Percentiles rank a stretch among this genome's conserved stretches.
Conservation (phyloP, 2,797 vertebrate genomes). For the Hypotaenidia philippensis region DNA sequence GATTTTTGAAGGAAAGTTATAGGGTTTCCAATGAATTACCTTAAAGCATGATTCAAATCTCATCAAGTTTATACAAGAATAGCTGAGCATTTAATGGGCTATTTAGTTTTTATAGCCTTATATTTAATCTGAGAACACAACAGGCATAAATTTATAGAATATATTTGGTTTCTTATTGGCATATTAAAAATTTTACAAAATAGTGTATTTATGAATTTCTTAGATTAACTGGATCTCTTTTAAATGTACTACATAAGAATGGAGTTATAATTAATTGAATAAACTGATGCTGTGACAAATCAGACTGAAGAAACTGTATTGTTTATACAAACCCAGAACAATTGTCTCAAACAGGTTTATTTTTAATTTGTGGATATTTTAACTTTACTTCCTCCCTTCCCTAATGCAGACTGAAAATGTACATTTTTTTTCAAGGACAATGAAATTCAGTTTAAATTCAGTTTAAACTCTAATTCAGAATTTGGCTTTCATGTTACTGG, state of each 20-base stretch:
- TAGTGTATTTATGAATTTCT: background rate
- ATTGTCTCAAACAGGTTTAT: background rate
- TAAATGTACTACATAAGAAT: background rate
- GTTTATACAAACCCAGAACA: background rate
- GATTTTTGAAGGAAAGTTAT: background rate
- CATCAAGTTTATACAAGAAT: conserved; percentile 16
- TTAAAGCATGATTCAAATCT: background rate
- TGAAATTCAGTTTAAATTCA: background rate
- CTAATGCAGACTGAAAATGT: background rate
- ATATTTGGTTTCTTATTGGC: background rate
- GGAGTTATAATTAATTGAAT: background rate
- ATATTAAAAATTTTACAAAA: fast-evolving
- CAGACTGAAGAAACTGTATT: background rate
- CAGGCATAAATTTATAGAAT: background rate
- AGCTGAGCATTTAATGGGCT: background rate
- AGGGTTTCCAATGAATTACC: background rate
- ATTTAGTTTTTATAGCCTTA: conserved; percentile 21
- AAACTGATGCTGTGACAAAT: background rate
- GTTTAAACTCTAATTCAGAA: background rate
- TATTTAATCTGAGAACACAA: background rate
- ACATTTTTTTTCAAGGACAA: background rate
- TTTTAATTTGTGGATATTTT: background rate
- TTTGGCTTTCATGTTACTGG: background rate
- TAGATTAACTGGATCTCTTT: background rate
- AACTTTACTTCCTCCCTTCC: background rate